phyloP scores from a whole-genome alignment of 2,888 invertebrate species.

The Archips crataeganus region DNA sequence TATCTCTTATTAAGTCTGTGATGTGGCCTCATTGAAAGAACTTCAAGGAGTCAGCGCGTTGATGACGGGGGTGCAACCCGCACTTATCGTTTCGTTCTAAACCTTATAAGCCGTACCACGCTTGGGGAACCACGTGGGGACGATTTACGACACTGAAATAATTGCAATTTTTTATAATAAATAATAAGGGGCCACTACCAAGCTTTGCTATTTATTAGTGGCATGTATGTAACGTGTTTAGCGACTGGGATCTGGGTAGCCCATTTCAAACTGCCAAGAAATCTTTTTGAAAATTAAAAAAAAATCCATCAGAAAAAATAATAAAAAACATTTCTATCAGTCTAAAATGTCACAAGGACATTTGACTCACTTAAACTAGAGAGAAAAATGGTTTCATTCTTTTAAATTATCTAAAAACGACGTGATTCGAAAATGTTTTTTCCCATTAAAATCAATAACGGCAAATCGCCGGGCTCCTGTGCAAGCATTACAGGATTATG shows the following conservation, averaged over 20 bases:
- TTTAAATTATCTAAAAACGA: background rate
- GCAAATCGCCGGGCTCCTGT: background rate
- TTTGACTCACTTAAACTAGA: background rate
- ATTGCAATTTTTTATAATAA: no score
- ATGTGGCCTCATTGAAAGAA: no score
- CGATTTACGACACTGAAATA: no score
- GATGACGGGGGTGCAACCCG: no score
- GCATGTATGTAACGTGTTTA: background rate
- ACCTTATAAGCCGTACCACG: no score
- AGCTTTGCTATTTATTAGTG: background rate
- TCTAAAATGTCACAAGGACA: background rate
- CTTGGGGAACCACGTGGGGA: no score
- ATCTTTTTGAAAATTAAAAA: background rate
- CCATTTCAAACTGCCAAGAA: background rate
- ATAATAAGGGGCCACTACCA: no score
- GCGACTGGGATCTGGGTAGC: no score
- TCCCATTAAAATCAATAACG: constrained; percentile 1
- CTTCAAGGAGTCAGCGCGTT: no score
- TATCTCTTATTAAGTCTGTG: no score
- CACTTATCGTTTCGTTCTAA: no score
- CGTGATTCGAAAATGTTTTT: background rate
- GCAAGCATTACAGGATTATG: constrained; percentile 1
- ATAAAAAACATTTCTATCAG: background rate
- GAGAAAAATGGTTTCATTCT: background rate
- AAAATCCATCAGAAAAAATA: background rate